Percentiles rank a stretch among this genome's conserved stretches.
phyloP scores from a whole-genome alignment of 2,113 vertebrate genomes.

The human (Homo sapiens) region DNA sequence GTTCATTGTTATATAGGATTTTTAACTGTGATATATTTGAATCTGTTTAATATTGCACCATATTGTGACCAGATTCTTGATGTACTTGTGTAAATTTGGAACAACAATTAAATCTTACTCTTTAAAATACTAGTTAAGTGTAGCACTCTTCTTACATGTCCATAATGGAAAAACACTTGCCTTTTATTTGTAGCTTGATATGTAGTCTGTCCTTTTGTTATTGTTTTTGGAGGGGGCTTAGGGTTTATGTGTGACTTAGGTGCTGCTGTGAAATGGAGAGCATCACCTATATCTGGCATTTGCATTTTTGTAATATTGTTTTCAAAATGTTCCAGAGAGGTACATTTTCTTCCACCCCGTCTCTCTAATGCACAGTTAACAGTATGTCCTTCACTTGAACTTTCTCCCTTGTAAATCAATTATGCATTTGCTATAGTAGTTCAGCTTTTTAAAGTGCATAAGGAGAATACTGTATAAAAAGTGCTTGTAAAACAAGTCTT shows the following conservation, averaged over 20 bases:
- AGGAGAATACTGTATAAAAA: slow-evolving; percentile 41
- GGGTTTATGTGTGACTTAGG: not conserved
- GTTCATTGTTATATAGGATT: not conserved
- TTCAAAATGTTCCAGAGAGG: not conserved
- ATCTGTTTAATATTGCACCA: not conserved
- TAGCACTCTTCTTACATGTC: not conserved
- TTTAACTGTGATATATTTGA: not conserved
- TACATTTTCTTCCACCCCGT: not conserved
- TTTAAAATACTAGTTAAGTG: not conserved
- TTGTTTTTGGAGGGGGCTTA: not conserved
- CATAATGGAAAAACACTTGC: not conserved
- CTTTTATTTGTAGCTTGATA: not conserved
- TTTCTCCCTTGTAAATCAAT: slow-evolving; percentile 47
- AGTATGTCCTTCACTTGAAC: slow-evolving; percentile 48
- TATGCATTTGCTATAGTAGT: slow-evolving; percentile 30
- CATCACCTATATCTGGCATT: not conserved
- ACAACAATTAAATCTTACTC: not conserved
- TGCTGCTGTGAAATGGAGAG: not conserved
- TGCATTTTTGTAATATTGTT: not conserved
- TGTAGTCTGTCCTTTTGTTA: not conserved
- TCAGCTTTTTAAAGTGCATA: slow-evolving; percentile 49
- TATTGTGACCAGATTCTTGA: slow-evolving; percentile 16
- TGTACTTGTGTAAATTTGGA: not conserved
- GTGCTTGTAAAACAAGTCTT: slow-evolving; percentile 14
- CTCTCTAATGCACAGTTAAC: slow-evolving; percentile 45